Base-by-base conservation (phyloP, 2,888 invertebrate species). In the Pinctada fucata region DNA sequence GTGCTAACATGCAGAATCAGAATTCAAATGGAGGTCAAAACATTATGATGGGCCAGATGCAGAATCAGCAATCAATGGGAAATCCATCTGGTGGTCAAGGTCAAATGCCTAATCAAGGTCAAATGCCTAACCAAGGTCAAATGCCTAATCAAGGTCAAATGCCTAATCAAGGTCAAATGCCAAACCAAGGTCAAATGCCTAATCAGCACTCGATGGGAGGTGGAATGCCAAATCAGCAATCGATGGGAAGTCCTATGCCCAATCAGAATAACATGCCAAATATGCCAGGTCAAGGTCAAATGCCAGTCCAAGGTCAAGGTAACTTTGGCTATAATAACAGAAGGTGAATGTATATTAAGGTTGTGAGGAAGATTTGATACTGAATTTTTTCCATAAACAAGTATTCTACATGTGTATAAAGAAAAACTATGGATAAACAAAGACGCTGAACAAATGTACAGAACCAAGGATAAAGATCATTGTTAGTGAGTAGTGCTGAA, bases 61-160 rank as follows among this genome's bases (percentile, higher is more conserved):
- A 45, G 69, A 77, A 72, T 80, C 82, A 83, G 76, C 80, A 77
- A 1, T 74, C 67, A 65, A 86, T 86, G 85, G 78, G 79, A 48
- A 31, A 31, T 31, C 31, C 31, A 31, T 31, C 31, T 31, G 31
- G 31, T 31, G 80, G 80, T 67, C 80, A 82, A 63, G 79, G 79
- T 10, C 79, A 73, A n/a, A 82, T 81, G 79, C 66, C 71, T 47
- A 74, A 74, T 52, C 81, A 78, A 13, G 31, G 31, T 31, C 77
- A 72, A 52, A 65, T 6, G 66, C 58, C 76, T 4, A 79, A 72
- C 66, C 66, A 65, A 68, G 78, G 78, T 4, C 68, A 71, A 63
- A 82, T 84, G 83, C 79, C 76, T 67, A 84, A 76, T 77, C 82
- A 78, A 72, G 81, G 83, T 70, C 78, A 64, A 50, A 78, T 71